phyloP scores from a whole-genome alignment of 2,888 invertebrate species.

The Hemicrepidius hirtus region DNA sequence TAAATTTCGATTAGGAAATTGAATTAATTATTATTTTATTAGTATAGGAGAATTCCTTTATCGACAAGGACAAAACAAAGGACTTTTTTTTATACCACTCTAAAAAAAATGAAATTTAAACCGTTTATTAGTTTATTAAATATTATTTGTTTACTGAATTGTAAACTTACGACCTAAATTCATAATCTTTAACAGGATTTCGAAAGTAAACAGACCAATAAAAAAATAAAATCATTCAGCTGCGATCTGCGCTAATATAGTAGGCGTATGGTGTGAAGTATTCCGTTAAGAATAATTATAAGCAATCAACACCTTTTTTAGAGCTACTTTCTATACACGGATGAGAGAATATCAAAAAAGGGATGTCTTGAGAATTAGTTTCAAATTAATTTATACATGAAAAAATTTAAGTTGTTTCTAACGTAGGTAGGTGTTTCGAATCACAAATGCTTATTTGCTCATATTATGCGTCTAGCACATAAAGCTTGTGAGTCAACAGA shows the following conservation, averaged over 20 bases:
- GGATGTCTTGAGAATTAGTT: background rate
- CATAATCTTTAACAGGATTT: constrained; percentile 5
- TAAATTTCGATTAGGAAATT: background rate
- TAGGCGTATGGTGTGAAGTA: constrained; percentile 7
- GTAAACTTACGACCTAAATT: background rate
- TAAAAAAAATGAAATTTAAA: no score
- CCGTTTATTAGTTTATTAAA: no score
- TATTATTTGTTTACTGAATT: background rate
- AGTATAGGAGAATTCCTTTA: no score
- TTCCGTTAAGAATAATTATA: constrained; percentile 15
- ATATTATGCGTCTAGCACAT: constrained; percentile 8
- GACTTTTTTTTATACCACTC: no score
- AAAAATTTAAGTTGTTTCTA: background rate
- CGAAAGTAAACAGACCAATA: background rate
- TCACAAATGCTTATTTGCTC: background rate
- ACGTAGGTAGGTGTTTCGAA: background rate
- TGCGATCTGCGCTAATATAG: background rate
- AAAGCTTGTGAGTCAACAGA: constrained; percentile 13
- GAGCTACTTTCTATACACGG: background rate
- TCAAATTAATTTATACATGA: no score
- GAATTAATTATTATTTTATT: no score
- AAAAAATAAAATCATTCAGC: background rate
- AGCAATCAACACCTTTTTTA: constrained; percentile 1
- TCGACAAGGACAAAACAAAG: no score
- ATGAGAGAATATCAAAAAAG: no score